These are phyloP conservation scores for Leptestheria dahalacensis DNA, from an alignment of 1,140 invertebrate species.

Conservation along the genomic window DNA sequence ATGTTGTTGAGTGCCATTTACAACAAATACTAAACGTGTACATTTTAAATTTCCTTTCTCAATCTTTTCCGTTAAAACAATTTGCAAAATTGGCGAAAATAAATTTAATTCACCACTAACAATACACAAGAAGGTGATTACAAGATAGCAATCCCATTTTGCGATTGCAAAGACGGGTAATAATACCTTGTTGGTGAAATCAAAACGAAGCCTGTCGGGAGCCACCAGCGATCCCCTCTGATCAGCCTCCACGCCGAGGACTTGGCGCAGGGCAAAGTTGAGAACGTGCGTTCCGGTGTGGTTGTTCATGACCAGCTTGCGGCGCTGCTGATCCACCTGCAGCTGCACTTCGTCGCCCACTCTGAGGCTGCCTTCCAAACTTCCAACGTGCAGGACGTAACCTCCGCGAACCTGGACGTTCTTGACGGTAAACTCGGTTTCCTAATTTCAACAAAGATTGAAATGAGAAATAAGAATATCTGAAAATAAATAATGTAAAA, in stretches of 20 bases:
- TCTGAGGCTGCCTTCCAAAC: constrained; percentile 56
- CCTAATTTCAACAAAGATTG: constrained; percentile 30
- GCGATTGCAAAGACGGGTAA: no score
- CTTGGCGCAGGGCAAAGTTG: constrained; percentile 82
- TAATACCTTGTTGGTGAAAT: constrained; percentile 81
- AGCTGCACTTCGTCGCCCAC: constrained; percentile 75
- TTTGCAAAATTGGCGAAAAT: no score
- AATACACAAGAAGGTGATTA: no score
- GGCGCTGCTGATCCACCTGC: constrained; percentile 64
- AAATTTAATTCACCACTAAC: no score
- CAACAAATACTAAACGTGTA: no score
- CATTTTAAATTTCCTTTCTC: no score
- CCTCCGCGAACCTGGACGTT: constrained; percentile 93
- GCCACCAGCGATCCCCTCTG: constrained; percentile 97
- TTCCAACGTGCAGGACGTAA: constrained; percentile 86
- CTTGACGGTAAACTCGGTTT: constrained; percentile 79
- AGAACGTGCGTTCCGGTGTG: constrained; percentile 97
- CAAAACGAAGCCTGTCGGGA: constrained; percentile 87
- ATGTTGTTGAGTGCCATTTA: no score
- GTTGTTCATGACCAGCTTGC: constrained; percentile 91
- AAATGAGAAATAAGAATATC: background rate
- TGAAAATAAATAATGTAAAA: no score
- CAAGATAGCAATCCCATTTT: no score
- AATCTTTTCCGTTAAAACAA: no score
- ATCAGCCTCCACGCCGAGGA: constrained; percentile 79